A percentile compares a stretch with the other conserved stretches of the same genome.
Evolutionary conservation across 2,888 invertebrate genomes (phyloP).

Genomic region (Brassicogethes aeneus): DNA sequence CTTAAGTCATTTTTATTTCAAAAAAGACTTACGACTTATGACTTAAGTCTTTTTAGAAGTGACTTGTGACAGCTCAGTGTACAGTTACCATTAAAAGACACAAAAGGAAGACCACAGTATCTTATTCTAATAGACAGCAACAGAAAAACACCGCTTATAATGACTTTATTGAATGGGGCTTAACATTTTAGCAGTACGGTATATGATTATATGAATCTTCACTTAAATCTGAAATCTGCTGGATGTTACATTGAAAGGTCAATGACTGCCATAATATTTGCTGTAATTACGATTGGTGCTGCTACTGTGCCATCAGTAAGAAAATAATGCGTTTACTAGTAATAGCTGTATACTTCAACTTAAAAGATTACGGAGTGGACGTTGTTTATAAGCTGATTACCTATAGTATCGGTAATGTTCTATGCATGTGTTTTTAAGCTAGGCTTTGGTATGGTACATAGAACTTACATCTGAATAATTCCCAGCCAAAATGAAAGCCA

Average conservation of each 20-base stretch:
- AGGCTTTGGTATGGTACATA: constrained; percentile 35
- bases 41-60: no score
- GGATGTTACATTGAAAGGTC: constrained; percentile 29
- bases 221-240: constrained; percentile 33
- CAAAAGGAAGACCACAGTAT: constrained; percentile 33
- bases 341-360: constrained; percentile 34
- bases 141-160: constrained; percentile 35
- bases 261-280: constrained; percentile 34
- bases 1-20: no score
- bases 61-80: no score
- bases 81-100: constrained; percentile 33
- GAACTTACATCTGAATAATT: constrained; percentile 37
- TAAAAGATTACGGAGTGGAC: constrained; percentile 27
- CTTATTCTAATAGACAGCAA: constrained; percentile 34
- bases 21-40: no score
- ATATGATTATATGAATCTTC: constrained; percentile 38
- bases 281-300: constrained; percentile 33
- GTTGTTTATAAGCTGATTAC: constrained; percentile 23
- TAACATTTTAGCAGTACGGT: constrained; percentile 39
- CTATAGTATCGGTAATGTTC: constrained; percentile 31
- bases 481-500: constrained; percentile 36
- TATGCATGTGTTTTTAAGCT: constrained; percentile 35
- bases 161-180: constrained; percentile 35
- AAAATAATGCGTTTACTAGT: constrained; percentile 31
- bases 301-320: constrained; percentile 33